phyloP scores from a whole-genome alignment of 2,113 vertebrate genomes.

The Hemiscyllium ocellatum region DNA sequence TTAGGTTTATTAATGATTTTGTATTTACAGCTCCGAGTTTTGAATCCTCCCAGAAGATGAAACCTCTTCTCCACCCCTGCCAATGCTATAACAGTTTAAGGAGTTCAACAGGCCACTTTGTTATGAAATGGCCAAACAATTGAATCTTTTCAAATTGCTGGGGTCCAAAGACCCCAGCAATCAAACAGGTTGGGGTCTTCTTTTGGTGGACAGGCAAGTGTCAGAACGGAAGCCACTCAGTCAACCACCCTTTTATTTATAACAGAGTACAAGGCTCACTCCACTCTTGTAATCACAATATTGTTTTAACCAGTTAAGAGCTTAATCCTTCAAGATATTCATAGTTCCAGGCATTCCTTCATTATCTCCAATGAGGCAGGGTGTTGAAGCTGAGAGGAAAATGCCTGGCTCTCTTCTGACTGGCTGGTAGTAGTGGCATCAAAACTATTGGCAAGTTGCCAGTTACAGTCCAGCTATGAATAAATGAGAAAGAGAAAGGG shows the following conservation, averaged over 20 bases:
- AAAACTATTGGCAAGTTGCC: not conserved
- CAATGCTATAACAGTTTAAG: too few species aligned
- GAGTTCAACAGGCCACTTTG: too few species aligned
- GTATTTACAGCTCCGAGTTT: too few species aligned
- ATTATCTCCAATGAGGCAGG: not conserved
- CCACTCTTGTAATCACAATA: not conserved
- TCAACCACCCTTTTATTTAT: not conserved
- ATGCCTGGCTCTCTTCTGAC: not conserved
- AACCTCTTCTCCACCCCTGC: too few species aligned
- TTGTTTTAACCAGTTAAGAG: not conserved
- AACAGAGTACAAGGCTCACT: not conserved
- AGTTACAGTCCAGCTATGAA: not conserved
- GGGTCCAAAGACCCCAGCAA: too few species aligned
- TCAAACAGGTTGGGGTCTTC: not conserved
- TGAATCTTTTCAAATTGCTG: too few species aligned
- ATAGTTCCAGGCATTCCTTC: not conserved
- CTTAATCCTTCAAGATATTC: not conserved
- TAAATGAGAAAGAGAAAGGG: not conserved
- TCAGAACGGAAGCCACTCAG: not conserved
- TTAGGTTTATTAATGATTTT: too few species aligned
- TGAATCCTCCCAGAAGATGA: not conserved
- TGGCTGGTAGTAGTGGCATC: not conserved
- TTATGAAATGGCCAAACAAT: too few species aligned
- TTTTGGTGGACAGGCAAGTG: not conserved
- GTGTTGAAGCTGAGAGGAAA: not conserved